Evolutionary conservation across 2,888 invertebrate species (phyloP), one percentile per base, ranked within the genome.

Genomic region (Drosophila helvetica): DNA sequence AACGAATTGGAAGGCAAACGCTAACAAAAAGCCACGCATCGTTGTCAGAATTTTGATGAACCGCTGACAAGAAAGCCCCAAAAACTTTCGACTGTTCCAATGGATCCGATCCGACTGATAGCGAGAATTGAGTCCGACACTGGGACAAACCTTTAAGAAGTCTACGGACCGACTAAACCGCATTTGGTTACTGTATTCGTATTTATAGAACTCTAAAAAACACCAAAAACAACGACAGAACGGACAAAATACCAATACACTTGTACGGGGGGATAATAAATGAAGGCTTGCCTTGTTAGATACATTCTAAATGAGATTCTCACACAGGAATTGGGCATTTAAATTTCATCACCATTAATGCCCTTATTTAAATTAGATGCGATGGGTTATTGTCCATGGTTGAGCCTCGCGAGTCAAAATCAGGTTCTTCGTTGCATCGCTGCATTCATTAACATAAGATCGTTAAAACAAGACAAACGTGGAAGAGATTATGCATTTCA

Each of bases 11-110:
- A 88, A 63, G 27, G 52, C 75, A 64, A 83, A 60, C 54, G 65
- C 74, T 67, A 83, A 62, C 78, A 73, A 77, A 54, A 86, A 74
- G 66, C 67, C 69, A 70, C 60, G 69, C 88, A 85, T 86, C n/a
- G 54, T 73, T 42, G 38, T 42, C 51, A 47, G 85, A 83, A 85
- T 77, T 77, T 74, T 75, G 74, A 75, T 77, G 38, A 64, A 56
- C 46, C 42, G 30, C 53, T 33, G 56, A 38, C 33, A 53, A 47
- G 46, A 33, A 33, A 33, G 33, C 33, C 12, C 33, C 5, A 59
- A 47, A 12, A 55, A 65, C 79, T 84, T 77, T 80, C 65, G 70
- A 61, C 27, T 18, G 47, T 9, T 42, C 51, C 27, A 27, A 27
- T 27, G 27, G 27, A 27, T 27, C 27, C 27, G 27, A 27, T 27